Base-by-base conservation (phyloP, 2,113 vertebrate species). In the Tupaia tana region DNA sequence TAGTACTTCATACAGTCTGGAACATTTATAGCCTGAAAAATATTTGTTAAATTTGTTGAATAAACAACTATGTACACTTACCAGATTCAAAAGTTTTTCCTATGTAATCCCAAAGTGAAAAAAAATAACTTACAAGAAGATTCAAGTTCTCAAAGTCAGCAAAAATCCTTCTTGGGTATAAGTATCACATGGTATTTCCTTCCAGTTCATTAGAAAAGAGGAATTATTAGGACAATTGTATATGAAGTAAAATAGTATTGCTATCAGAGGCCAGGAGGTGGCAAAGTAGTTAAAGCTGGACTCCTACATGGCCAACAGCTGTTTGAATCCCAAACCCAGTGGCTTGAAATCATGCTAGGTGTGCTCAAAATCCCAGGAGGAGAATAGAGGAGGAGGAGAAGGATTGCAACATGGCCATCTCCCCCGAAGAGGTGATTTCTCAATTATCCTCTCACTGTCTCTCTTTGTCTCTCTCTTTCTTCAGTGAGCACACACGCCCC, bases 131-230 rank as follows among this genome's bases (percentile, higher is more conserved):
- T 93, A 90, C 63, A 90, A 86, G 43, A 67, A 84, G 34, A 61
- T 95, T 95, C 59, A 95, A 90, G 64, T 88, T 86, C 31, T 34
- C 74, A 83, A 96, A 93, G 75, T 84, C 79, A 66, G 52, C 20
- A 74, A 85, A 83, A 89, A 34, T 29, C 75, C 27, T 90, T 88
- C 54, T 74, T 59, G 52, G 69, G 12, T n/a, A 0, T 69, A 89
- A 89, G 25, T 56, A 77, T 1, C 2, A 2, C 15, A 5, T 20
- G 12, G 13, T 3, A 0, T 79, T 96, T 74, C 27, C 73, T 84
- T 86, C 78, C 31, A 67, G 22, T 63, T 81, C 25, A 79, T 83
- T 11, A 61, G 71, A 84, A 77, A 29, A 69, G 54, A 15, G 73
- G 11, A n/a, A 90, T 70, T 52, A 63, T 11, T n/a, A 71, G 56